These are phyloP conservation scores for Holothuria glaberrima DNA, from an alignment of 35 echinoderm and acorn worm species.

Conservation along the genomic window DNA sequence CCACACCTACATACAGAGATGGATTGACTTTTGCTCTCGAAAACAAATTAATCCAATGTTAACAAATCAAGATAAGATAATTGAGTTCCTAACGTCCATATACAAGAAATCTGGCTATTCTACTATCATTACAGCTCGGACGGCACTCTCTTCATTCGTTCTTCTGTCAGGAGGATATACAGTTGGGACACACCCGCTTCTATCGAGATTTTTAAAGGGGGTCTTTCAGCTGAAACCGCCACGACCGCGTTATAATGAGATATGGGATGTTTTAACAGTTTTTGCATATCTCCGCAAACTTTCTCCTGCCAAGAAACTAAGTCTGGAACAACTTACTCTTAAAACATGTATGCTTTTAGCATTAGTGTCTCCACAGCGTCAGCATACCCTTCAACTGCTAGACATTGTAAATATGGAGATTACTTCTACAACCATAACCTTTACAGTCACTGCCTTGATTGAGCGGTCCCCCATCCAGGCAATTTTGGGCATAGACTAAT, in stretches of 20 bases:
- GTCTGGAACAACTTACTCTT: constrained; percentile 53
- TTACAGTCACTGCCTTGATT: neutral
- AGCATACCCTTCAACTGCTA: constrained; percentile 53
- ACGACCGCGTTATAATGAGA: neutral
- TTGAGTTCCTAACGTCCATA: constrained; percentile 4
- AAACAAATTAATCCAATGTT: constrained; percentile 24
- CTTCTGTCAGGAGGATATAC: neutral
- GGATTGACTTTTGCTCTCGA: constrained; percentile 43
- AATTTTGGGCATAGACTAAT: neutral
- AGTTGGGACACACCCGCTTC: constrained; percentile 1
- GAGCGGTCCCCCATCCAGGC: neutral
- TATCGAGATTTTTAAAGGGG: too few species aligned
- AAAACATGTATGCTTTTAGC: constrained; percentile 64
- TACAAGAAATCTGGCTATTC: neutral
- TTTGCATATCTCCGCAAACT: constrained; percentile 48
- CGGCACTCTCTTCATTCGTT: constrained; percentile 18
- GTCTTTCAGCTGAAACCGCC: constrained; percentile 44
- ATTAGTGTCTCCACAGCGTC: constrained; percentile 55
- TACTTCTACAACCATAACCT: neutral
- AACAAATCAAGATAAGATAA: neutral
- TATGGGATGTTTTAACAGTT: constrained; percentile 70
- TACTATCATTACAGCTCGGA: constrained; percentile 31
- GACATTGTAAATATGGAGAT: neutral
- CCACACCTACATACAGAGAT: constrained; percentile 48
- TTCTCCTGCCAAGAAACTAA: constrained; percentile 13